Conservation (phyloP, 2,888 invertebrate genomes). For the Ophraella communa region DNA sequence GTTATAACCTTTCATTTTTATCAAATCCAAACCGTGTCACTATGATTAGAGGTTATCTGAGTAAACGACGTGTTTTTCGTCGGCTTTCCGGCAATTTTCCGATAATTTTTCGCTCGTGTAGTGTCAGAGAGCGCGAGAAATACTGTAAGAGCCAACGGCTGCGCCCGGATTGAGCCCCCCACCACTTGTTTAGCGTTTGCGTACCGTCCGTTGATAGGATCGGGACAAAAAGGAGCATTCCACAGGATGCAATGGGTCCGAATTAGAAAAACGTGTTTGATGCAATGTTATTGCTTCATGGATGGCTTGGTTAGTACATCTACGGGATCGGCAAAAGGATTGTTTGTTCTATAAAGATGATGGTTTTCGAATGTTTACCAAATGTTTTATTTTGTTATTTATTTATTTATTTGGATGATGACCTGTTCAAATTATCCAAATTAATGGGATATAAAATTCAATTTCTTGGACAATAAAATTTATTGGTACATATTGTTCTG, state of each 20-base stretch:
- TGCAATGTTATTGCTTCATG: constrained; percentile 34
- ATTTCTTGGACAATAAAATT: no score
- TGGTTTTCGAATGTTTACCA: no score
- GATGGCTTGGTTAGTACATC: constrained; percentile 18
- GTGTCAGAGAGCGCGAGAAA: constrained; percentile 50
- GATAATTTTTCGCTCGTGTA: constrained; percentile 31
- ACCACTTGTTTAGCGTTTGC: constrained; percentile 53
- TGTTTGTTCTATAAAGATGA: no score
- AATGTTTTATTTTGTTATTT: no score
- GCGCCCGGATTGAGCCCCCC: constrained; percentile 60
- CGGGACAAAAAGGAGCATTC: constrained; percentile 25
- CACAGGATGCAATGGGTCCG: constrained; percentile 41
- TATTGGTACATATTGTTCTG: no score
- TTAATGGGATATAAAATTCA: no score
- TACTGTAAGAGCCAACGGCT: constrained; percentile 57
- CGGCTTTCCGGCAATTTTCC: constrained; percentile 25
- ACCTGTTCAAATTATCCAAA: no score
- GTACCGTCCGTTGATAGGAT: constrained; percentile 31
- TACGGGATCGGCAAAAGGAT: constrained; percentile 8
- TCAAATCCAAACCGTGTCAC: not conserved
- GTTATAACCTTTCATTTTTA: constrained; percentile 3
- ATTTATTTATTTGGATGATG: no score
- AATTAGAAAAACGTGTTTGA: constrained; percentile 27
- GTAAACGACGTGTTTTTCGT: constrained; percentile 26
- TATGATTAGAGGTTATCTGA: constrained; percentile 1